Evolutionary conservation across 92 coral and sea anemone species (phyloP).

Genomic region (Phenganax marumi): DNA sequence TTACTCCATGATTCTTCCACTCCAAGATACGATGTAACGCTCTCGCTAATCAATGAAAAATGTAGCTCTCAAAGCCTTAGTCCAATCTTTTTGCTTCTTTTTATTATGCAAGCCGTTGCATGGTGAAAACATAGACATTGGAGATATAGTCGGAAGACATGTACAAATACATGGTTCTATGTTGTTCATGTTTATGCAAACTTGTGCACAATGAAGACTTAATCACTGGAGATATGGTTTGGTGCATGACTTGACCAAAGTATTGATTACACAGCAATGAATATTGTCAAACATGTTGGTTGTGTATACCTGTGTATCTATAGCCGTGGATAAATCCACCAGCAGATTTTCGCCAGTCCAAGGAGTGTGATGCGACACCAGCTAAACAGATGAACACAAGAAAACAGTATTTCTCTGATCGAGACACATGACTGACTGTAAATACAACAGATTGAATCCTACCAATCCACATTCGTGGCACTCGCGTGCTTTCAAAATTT

Average conservation of each 20-base stretch:
- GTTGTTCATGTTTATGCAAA: too few relatives aligned
- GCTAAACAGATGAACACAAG: conserved; percentile 50
- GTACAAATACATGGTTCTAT: too few relatives aligned
- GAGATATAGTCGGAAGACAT: too few relatives aligned
- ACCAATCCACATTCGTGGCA: conserved; percentile 88
- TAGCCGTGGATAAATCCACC: conserved; percentile 99
- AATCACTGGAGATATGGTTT: too few relatives aligned
- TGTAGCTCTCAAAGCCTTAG: too few relatives aligned
- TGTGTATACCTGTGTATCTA: conserved; percentile 86
- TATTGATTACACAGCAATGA: background rate
- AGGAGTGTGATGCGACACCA: conserved; percentile 90
- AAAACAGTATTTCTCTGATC: background rate
- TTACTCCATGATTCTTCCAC: conserved; percentile 76
- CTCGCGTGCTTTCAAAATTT: conserved; percentile 71
- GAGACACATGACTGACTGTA: background rate
- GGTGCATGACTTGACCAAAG: too few relatives aligned
- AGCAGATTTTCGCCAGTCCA: conserved; percentile 93
- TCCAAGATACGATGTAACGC: conserved; percentile 75
- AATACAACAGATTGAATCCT: conserved; percentile 29
- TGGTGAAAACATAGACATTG: too few relatives aligned
- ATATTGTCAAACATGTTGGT: background rate
- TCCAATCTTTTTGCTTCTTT: background rate
- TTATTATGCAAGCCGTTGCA: background rate
- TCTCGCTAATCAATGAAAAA: conserved; percentile 59
- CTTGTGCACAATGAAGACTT: too few relatives aligned